Conservation (phyloP, 2,888 invertebrate genomes). For the Temnothorax unifasciatus region DNA sequence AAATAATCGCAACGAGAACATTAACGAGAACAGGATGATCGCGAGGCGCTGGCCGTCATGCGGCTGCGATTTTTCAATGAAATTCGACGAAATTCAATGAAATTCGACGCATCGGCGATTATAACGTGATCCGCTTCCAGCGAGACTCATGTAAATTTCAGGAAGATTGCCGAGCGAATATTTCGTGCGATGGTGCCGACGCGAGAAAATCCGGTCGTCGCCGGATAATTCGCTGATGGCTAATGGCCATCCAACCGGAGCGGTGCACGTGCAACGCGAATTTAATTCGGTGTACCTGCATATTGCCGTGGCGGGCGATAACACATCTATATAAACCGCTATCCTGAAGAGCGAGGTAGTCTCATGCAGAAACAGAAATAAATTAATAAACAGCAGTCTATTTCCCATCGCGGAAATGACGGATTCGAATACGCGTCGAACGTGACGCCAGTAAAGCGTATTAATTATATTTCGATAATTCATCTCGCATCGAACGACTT, state of each 20-base stretch:
- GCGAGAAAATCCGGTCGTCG: constrained; percentile 75
- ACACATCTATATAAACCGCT: constrained; percentile 49
- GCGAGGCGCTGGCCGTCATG: neutral
- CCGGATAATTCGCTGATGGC: constrained; percentile 75
- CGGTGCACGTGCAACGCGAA: constrained; percentile 67
- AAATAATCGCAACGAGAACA: neutral
- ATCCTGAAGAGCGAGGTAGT: constrained; percentile 1
- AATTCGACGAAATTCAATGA: constrained; percentile 38
- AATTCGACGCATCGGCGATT: constrained; percentile 61
- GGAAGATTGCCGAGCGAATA: constrained; percentile 68
- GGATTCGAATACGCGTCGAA: neutral
- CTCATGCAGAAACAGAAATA: constrained; percentile 14
- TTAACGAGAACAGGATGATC: neutral
- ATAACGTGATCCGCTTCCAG: constrained; percentile 64
- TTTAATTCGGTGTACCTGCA: constrained; percentile 73
- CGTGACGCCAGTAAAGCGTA: neutral
- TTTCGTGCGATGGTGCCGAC: constrained; percentile 60
- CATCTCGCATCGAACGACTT: neutral
- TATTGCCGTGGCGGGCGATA: constrained; percentile 60
- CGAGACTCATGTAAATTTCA: constrained; percentile 76
- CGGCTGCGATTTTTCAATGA: neutral
- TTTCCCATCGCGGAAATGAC: constrained; percentile 12
- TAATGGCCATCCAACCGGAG: constrained; percentile 72
- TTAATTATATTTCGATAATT: constrained; percentile 12
- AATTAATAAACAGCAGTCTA: constrained; percentile 19